These are phyloP conservation scores for Parambassis ranga DNA, from an alignment of 2,797 vertebrate species.

Conservation along the genomic window DNA sequence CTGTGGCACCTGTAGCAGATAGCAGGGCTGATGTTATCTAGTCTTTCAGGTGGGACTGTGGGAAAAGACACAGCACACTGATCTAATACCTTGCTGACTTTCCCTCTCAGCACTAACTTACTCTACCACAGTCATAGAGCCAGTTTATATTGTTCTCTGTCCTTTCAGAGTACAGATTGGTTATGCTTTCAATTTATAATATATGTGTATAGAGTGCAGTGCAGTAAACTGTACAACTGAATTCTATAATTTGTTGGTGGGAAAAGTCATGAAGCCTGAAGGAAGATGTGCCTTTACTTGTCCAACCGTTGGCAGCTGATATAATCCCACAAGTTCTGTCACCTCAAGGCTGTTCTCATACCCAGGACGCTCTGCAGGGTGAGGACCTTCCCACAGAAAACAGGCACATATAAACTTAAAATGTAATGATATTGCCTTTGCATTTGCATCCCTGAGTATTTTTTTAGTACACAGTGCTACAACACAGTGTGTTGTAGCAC, in stretches of 20 bases:
- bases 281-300: constrained; percentile 53
- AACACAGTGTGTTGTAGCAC: not conserved
- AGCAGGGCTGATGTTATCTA: constrained; percentile 32
- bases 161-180: not conserved
- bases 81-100: constrained; percentile 8
- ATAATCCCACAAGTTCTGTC: constrained; percentile 6
- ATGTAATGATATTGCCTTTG: not conserved
- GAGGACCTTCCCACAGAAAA: constrained; percentile 30
- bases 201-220: not conserved
- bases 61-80: constrained; percentile 11
- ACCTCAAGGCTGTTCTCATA: constrained; percentile 18
- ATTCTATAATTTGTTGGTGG: constrained; percentile 11
- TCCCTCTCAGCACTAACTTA: not conserved
- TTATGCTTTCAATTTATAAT: no score
- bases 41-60: constrained; percentile 20
- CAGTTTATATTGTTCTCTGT: not conserved
- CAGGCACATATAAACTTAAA: not conserved
- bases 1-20: not conserved
- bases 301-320: constrained; percentile 7
- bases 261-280: constrained; percentile 14
- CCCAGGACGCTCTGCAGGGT: not conserved
- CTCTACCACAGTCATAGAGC: not conserved
- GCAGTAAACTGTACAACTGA: not conserved
- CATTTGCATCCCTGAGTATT: not conserved
- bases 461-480: not conserved